Conservation (phyloP, 1,140 invertebrate species). For the Brachionus rubens region DNA sequence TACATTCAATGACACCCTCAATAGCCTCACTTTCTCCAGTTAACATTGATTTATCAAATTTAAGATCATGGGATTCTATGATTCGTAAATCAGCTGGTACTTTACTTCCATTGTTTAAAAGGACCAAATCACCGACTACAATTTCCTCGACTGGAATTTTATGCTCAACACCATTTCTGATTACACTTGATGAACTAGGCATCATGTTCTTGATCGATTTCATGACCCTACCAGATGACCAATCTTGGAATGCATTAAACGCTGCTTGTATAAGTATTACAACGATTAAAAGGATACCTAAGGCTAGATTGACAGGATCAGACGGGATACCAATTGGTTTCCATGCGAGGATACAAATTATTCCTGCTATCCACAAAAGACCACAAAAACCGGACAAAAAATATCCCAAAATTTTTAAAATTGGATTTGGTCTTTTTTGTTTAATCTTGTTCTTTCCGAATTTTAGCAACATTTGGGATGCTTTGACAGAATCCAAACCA, state of each 20-base stretch:
- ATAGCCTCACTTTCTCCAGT: slow-evolving; percentile 41
- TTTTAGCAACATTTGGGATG: neutral
- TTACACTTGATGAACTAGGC: slow-evolving; percentile 74
- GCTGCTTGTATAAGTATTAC: slow-evolving; percentile 27
- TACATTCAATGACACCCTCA: slow-evolving; percentile 1
- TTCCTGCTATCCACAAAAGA: slow-evolving; percentile 25
- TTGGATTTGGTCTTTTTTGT: slow-evolving; percentile 10
- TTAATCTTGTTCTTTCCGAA: slow-evolving; percentile 6
- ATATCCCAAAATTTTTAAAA: neutral
- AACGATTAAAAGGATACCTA: neutral
- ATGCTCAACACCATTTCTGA: neutral
- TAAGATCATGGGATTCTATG: slow-evolving; percentile 70
- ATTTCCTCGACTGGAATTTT: slow-evolving; percentile 80
- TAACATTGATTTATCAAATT: slow-evolving; percentile 43
- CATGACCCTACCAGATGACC: slow-evolving; percentile 30
- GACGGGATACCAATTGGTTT: slow-evolving; percentile 7
- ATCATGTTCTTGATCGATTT: slow-evolving; percentile 38
- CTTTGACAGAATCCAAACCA: neutral
- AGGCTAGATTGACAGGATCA: slow-evolving; percentile 7
- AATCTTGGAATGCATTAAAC: slow-evolving; percentile 27
- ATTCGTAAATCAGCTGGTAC: slow-evolving; percentile 87
- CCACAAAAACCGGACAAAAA: slow-evolving; percentile 31
- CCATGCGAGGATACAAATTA: slow-evolving; percentile 24
- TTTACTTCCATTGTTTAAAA: slow-evolving; percentile 85
- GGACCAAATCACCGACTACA: slow-evolving; percentile 92